Conservation (phyloP, 1,140 invertebrate genomes). For the Heterodera schachtii region DNA sequence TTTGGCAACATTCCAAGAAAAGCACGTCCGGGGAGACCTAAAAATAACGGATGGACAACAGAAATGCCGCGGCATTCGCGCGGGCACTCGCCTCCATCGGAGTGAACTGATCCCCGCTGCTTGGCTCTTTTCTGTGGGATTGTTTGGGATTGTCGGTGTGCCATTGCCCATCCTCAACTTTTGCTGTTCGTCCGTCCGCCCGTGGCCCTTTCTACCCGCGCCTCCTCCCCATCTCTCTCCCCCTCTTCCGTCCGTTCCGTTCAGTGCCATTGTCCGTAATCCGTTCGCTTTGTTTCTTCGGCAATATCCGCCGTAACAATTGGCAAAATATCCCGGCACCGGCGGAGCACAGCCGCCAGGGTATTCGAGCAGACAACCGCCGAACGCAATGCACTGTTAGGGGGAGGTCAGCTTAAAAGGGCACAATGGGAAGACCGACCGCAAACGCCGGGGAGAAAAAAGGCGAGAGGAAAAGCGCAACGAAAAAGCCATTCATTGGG, state of each 20-base stretch:
- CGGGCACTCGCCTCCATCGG: slow-evolving; percentile 1
- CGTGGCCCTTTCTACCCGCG: not conserved
- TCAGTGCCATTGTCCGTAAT: slow-evolving; percentile 14
- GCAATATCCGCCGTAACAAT: slow-evolving; percentile 22
- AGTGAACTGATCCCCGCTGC: not conserved
- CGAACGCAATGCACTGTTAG: slow-evolving; percentile 19
- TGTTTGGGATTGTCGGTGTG: no score
- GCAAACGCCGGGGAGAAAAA: not conserved
- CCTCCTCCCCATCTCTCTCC: not conserved
- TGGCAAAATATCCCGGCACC: slow-evolving; percentile 1
- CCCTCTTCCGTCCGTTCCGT: not conserved
- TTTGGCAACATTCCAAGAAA: slow-evolving; percentile 58
- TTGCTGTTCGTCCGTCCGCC: not conserved
- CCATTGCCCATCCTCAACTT: no score
- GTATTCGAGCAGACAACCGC: slow-evolving; percentile 19
- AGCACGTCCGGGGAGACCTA: slow-evolving; percentile 48
- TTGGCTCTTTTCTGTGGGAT: not conserved
- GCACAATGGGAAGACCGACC: not conserved
- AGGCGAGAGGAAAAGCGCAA: not conserved
- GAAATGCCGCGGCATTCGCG: no score
- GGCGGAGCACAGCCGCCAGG: slow-evolving; percentile 1
- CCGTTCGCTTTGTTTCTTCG: slow-evolving; percentile 6
- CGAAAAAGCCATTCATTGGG: not conserved
- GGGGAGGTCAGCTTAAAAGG: not conserved
- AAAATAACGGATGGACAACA: not conserved